Evolutionary conservation across 2,888 invertebrate genomes (phyloP), one percentile per base, ranked within the genome.

Genomic region (Nasonovia ribisnigri): DNA sequence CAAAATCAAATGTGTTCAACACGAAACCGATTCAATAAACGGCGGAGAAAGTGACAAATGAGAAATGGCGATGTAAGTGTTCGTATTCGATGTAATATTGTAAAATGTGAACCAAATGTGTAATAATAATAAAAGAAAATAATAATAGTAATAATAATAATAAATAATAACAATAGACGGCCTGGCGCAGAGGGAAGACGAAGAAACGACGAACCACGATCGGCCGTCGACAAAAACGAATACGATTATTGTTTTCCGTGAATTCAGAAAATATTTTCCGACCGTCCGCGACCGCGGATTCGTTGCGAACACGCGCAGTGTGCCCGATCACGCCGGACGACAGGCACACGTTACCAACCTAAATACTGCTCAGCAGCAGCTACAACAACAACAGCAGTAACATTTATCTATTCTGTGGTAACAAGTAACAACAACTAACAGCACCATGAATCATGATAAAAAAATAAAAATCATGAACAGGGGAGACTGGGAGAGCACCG

Each of bases 61-160:
- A 77, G 77, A 77, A 77, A 36, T 36, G 77, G 36, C 20, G 36
- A 77, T 36, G 77, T 20, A 77, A 1, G 24, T 57, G 13, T 54
- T 54, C 54, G 54, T 54, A 20, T 54, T 20, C 54, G 20, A 54
- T 54, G 20, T 20, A 20, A n/a, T 67, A 67, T 36, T 77, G 77
- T 77, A 77, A 36, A 77, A 67, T 36, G 16, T 6, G 36, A n/a
- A 77, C 36, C 36, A 36, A 77, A 77, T 77, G 20, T 67, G 4
- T 16, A 77, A 77, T 77, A 77, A 36, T 77, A 77, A 77, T 77
- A 77, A 77, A 77, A 77, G 77, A 20, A 77, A 77, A 77, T 77
- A 77, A 77, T 77, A 77, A 77, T 77, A 77, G 77, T 77, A 77
- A 77, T 77, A 77, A 36, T 67, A 67, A 67, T 36, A 77, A 77